Conservation (phyloP, 2,113 vertebrate genomes). For the Saccopteryx leptura region DNA sequence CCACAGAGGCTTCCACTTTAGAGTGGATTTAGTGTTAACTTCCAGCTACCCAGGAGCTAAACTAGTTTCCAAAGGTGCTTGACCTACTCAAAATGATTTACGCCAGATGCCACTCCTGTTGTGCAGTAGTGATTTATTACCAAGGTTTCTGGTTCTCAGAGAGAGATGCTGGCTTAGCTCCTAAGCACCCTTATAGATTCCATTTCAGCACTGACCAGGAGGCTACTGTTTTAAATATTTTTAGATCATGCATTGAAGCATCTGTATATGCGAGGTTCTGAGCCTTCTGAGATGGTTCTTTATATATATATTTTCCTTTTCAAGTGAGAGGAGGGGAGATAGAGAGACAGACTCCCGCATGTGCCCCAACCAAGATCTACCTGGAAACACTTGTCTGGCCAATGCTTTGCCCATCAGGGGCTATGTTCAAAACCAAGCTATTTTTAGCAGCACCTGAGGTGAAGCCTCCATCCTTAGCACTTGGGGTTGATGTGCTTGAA, state of each 20-base stretch:
- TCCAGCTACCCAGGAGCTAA: not conserved
- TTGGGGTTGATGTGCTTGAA: too few relatives aligned
- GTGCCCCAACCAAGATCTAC: too few relatives aligned
- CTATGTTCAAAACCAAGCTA: too few relatives aligned
- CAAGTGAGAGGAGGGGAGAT: too few relatives aligned
- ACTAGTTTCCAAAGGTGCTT: slow-evolving; percentile 1
- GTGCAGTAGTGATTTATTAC: not conserved
- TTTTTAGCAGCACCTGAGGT: too few relatives aligned
- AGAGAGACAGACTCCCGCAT: too few relatives aligned
- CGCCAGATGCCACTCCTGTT: not conserved
- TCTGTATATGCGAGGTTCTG: not conserved
- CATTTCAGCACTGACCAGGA: not conserved
- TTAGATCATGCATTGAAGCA: not conserved
- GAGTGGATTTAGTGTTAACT: not conserved
- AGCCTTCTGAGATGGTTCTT: not conserved
- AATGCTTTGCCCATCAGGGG: too few relatives aligned
- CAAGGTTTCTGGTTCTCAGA: not conserved
- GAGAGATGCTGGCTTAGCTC: not conserved
- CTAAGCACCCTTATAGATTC: not conserved
- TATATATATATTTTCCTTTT: not conserved
- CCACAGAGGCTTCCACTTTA: not conserved
- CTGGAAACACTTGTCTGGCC: too few relatives aligned
- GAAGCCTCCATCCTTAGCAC: too few relatives aligned
- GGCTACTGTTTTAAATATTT: not conserved
- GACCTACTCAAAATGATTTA: not conserved